These are phyloP conservation scores for Bradypodion ventrale DNA, from an alignment of 2,797 vertebrate species.

Conservation along the genomic window DNA sequence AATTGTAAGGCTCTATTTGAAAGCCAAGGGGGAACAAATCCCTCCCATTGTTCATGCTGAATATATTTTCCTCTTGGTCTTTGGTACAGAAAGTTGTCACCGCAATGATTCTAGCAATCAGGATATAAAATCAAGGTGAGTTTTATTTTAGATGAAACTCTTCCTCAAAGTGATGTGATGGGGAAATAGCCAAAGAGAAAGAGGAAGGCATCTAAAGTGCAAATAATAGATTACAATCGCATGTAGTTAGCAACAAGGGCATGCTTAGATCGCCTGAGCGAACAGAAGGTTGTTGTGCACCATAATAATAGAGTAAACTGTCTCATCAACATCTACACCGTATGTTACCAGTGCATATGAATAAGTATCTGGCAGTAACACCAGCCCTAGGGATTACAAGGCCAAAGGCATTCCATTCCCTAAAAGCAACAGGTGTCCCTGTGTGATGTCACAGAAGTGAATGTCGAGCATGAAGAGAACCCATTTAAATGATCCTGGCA, in stretches of 20 bases:
- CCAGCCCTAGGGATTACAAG: background rate
- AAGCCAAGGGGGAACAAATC: background rate
- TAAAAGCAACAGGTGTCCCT: no score
- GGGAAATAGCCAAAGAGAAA: background rate
- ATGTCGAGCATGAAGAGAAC: no score
- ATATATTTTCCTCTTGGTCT: conserved; percentile 18
- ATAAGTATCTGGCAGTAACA: background rate
- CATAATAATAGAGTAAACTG: no score
- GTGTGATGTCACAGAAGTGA: no score
- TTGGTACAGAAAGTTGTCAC: background rate
- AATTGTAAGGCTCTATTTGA: background rate
- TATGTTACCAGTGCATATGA: no score
- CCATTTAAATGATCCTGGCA: no score
- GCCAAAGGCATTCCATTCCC: no score
- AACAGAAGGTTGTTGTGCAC: no score
- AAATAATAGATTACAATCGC: background rate
- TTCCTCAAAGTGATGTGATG: conserved; percentile 6
- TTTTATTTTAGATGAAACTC: background rate
- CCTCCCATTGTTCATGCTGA: background rate
- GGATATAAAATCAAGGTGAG: background rate
- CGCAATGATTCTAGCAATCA: background rate
- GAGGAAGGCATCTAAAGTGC: background rate
- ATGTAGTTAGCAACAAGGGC: background rate
- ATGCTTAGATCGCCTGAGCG: background rate
- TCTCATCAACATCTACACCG: no score